Base-by-base conservation (phyloP, 2,113 vertebrate genomes). In the Urocynchramus pylzowi region DNA sequence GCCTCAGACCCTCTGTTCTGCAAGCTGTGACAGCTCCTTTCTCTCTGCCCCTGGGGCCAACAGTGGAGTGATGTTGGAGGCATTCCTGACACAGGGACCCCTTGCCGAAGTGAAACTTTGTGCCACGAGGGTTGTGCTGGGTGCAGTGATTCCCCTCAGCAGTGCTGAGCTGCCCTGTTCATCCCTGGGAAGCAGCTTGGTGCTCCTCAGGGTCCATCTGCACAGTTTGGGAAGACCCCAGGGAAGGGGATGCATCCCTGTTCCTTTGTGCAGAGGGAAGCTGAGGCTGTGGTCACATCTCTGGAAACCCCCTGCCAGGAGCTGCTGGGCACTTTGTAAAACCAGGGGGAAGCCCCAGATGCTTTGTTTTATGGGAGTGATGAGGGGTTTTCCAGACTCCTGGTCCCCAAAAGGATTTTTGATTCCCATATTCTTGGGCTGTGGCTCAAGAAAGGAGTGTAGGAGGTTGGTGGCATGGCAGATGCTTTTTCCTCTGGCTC, bases 1-100 rank as follows among this genome's bases (percentile, higher is more conserved):
- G 97, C 97, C 96, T 97, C 91, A 3, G 93, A 81, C 61, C 70
- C 67, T 96, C 95, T 94, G 93, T 96, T 93, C 68, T 8, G 37
- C 84, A 64, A 93, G 60, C 81, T 16, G 16, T 15, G 30, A 82
- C 61, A 90, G 78, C 61, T 92, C 85, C 68, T 77, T 96, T 59
- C 91, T 81, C 69, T 56, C 74, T 67, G 74, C 84, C 44, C n/a
- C 5, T 4, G 52, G 28, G 14, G 30, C 33, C 2, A 9, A 44
- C 11, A 4, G 33, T 3, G 78, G 33, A 37, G 47, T 3, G 4
- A 28, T 1, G 13, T 0, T 3, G 37, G 37, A 27, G 31, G 50
- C 1, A 1, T 26, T 87, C 21, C 39, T 53, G 68, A 52, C 3
- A 15, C 44, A 52, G 19, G 53, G 11, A 39, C 5, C 19, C 28